Evolutionary conservation across 1,140 invertebrate species (phyloP).

Genomic region (Piezodorus guildinii): DNA sequence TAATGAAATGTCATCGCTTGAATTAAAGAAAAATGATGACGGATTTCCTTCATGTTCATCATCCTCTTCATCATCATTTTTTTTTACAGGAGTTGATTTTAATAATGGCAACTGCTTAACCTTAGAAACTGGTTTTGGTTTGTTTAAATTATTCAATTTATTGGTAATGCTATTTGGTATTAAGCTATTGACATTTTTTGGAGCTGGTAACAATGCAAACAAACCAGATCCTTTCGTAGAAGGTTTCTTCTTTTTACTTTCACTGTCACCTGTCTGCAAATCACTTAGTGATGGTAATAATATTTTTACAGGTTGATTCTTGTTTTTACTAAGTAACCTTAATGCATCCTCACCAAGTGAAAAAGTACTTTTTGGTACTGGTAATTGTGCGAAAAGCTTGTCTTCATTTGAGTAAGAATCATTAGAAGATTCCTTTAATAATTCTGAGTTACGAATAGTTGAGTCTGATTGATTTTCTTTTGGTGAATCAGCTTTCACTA

Average conservation of each 20-base stretch:
- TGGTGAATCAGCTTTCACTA: not conserved
- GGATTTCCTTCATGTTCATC: not conserved
- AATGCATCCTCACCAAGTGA: not conserved
- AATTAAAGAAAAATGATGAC: not conserved
- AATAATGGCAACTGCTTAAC: not conserved
- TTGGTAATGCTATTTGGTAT: not conserved
- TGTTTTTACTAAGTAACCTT: not conserved
- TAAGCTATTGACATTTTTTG: not conserved
- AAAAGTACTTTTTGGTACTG: not conserved
- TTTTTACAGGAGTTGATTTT: not conserved
- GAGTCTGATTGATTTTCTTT: not conserved
- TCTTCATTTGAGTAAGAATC: not conserved
- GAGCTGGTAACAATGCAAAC: conserved; percentile 10
- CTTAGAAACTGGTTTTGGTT: not conserved
- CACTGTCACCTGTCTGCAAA: not conserved
- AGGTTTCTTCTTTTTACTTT: not conserved
- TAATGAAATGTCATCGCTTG: not conserved
- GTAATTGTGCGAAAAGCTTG: not conserved
- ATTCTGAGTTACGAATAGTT: not conserved
- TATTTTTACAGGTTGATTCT: conserved; percentile 1
- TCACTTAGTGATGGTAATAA: conserved; percentile 6
- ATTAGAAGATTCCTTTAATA: not conserved
- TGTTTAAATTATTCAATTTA: not conserved
- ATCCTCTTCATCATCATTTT: not conserved
- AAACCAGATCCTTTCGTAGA: conserved; percentile 14